Conservation (phyloP, 1,140 invertebrate genomes). For the Grapholita molesta region DNA sequence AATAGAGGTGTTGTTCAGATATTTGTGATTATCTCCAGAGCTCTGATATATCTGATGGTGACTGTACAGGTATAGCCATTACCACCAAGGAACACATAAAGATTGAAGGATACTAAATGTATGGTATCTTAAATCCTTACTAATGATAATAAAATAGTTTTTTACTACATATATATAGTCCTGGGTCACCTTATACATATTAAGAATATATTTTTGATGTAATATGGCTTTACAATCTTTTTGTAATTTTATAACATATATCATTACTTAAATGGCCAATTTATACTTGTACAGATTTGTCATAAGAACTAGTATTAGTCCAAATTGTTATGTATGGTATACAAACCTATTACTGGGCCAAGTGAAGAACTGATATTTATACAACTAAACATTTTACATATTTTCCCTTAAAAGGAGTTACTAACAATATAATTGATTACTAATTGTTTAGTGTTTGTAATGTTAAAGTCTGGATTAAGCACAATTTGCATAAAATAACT, state of each 20-base stretch:
- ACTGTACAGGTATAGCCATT: too few species aligned
- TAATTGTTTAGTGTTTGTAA: not conserved
- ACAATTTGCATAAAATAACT: constrained; percentile 4
- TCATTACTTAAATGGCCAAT: not conserved
- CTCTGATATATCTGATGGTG: too few species aligned
- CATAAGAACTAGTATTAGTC: not conserved
- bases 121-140: too few species aligned
- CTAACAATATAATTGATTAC: not conserved
- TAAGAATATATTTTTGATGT: not conserved
- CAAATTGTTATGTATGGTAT: constrained; percentile 3
- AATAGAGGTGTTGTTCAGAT: too few species aligned
- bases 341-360: not conserved
- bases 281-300: not conserved
- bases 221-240: not conserved
- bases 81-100: too few species aligned
- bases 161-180: too few species aligned
- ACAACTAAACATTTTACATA: not conserved
- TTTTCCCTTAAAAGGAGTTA: not conserved
- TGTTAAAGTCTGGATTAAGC: not conserved
- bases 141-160: too few species aligned
- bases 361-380: constrained; percentile 1
- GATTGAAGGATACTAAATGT: too few species aligned
- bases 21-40: too few species aligned
- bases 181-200: too few species aligned
- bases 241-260: constrained; percentile 1